Conservation (phyloP, 2,113 vertebrate genomes). For the Axis porcinus region DNA sequence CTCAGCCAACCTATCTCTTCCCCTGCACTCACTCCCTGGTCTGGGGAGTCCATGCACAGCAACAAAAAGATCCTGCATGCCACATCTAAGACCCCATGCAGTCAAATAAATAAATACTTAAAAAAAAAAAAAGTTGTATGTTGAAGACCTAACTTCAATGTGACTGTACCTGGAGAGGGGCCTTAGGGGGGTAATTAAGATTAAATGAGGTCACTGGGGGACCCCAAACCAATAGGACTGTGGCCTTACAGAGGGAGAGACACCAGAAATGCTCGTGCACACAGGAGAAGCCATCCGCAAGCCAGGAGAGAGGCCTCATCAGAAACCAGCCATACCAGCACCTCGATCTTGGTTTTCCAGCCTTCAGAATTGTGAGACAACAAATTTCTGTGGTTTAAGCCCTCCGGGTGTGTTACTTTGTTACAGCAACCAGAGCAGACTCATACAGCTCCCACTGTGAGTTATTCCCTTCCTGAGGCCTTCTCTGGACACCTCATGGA, state of each 20-base stretch:
- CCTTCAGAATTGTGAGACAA: not conserved
- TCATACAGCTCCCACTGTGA: not conserved
- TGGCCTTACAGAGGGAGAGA: not conserved
- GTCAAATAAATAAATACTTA: not conserved
- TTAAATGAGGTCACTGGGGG: not conserved
- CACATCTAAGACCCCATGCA: not conserved
- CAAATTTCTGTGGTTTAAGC: not conserved
- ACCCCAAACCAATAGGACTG: not conserved
- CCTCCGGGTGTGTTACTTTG: fast-evolving
- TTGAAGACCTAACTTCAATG: not conserved
- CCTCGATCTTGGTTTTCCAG: not conserved
- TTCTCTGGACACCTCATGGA: fast-evolving
- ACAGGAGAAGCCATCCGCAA: fast-evolving
- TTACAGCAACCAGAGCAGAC: not conserved
- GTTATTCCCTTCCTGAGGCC: not conserved
- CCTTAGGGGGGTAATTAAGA: not conserved
- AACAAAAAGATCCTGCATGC: not conserved
- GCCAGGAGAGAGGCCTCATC: not conserved
- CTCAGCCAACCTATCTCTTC: not conserved
- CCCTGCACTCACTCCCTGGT: not conserved
- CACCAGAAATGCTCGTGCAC: not conserved
- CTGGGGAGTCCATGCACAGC: not conserved
- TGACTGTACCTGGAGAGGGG: not conserved
- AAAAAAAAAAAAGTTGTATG: not conserved
- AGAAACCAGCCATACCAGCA: not conserved